Evolutionary conservation across 2,113 vertebrate genomes (phyloP).

Genomic region (Bubo scandiacus): DNA sequence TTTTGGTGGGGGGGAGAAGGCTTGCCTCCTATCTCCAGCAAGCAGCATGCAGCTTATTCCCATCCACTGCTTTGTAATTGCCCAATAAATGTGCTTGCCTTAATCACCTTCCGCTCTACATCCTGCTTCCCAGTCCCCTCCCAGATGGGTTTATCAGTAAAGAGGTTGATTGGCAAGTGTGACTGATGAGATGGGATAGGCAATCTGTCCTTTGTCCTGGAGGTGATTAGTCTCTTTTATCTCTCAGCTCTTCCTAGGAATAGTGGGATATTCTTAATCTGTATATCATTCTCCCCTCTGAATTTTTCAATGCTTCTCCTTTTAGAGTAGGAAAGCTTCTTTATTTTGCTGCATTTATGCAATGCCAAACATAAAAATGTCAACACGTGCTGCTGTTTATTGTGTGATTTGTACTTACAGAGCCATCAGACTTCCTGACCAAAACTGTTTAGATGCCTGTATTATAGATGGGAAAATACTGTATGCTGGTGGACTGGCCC

Average conservation of each 20-base stretch:
- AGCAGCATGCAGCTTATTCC: slow-evolving; percentile 29
- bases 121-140: slow-evolving; percentile 24
- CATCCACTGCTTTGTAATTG: slow-evolving; percentile 22
- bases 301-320: background rate
- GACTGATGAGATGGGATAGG: slow-evolving; percentile 42
- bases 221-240: slow-evolving; percentile 39
- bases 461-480: background rate
- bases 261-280: slow-evolving; percentile 39
- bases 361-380: background rate
- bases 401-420: background rate
- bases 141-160: background rate
- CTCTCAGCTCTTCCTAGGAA: background rate
- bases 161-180: slow-evolving; percentile 54
- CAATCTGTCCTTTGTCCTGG: background rate
- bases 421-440: background rate
- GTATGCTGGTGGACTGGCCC: background rate
- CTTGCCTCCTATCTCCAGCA: slow-evolving; percentile 17
- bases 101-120: background rate
- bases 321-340: slow-evolving; percentile 25
- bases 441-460: background rate
- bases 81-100: slow-evolving; percentile 5
- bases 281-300: slow-evolving; percentile 3
- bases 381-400: background rate
- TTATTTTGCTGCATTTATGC: slow-evolving; percentile 10
- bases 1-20: background rate